These are phyloP conservation scores for Cotesia vestalis DNA, from an alignment of 1,140 invertebrate species.

Conservation along the genomic window DNA sequence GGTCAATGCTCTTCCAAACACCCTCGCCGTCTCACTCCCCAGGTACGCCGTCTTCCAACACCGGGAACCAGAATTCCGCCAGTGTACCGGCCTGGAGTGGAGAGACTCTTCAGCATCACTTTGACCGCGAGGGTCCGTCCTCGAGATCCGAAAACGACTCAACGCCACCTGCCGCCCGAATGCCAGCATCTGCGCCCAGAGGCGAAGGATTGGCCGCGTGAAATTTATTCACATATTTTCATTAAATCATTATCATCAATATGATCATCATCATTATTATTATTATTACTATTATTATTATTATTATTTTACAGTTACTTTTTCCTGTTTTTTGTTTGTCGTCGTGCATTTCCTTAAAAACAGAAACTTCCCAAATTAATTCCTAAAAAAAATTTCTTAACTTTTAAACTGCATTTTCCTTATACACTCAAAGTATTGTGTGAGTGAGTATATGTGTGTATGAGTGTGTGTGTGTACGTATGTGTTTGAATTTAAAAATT, in stretches of 20 bases:
- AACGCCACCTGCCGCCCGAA: conserved; percentile 54
- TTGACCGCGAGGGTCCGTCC: conserved; percentile 52
- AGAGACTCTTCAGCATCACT: conserved; percentile 58
- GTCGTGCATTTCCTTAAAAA: neutral
- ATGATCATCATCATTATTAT: neutral
- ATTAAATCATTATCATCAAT: neutral
- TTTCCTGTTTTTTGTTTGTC: too few species aligned
- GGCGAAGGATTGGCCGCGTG: conserved; percentile 67
- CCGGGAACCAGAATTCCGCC: conserved; percentile 57
- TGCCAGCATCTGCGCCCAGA: conserved; percentile 58
- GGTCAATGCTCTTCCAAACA: conserved; percentile 61
- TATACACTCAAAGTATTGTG: too few species aligned
- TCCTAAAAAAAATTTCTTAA: conserved; percentile 7
- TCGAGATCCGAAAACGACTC: conserved; percentile 51
- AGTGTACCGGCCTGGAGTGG: conserved; percentile 56
- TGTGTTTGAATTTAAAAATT: too few species aligned
- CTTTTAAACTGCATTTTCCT: conserved; percentile 7
- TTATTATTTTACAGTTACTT: neutral
- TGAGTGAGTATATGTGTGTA: too few species aligned
- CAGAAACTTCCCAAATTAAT: neutral
- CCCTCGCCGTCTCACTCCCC: conserved; percentile 60
- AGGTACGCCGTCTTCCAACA: conserved; percentile 55
- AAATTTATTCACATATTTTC: conserved; percentile 34
- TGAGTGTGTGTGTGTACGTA: too few species aligned
- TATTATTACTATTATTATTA: neutral